A percentile compares a stretch with the other conserved stretches of the same genome.
Conservation (phyloP, 2,888 invertebrate genomes). For the Pseudococcus viburni region DNA sequence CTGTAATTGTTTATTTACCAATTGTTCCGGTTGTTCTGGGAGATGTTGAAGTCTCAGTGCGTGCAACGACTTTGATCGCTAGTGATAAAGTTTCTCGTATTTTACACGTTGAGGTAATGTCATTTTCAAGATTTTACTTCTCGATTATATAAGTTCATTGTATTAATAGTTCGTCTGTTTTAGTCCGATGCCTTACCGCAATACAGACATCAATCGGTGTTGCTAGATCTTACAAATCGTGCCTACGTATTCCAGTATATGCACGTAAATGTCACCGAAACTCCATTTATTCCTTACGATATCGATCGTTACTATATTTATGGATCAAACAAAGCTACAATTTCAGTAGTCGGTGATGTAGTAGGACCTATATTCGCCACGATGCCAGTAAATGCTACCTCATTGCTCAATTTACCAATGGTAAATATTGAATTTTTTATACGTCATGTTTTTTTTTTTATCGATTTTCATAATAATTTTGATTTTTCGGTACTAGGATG, state of each 20-base stretch:
- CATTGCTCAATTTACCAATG: conserved; percentile 86
- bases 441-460: neutral
- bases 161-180: conserved; percentile 67
- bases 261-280: conserved; percentile 95
- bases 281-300: conserved; percentile 92
- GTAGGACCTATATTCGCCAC: conserved; percentile 94
- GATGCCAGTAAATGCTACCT: conserved; percentile 91
- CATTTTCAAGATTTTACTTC: conserved; percentile 28
- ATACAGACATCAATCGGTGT: conserved; percentile 90
- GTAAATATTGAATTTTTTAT: conserved; percentile 70
- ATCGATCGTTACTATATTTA: conserved; percentile 93
- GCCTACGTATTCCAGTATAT: conserved; percentile 94
- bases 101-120: conserved; percentile 79
- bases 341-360: conserved; percentile 90
- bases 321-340: conserved; percentile 88
- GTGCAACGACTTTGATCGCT: conserved; percentile 83
- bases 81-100: conserved; percentile 79
- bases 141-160: neutral
- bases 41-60: conserved; percentile 82
- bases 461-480: conserved; percentile 2
- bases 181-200: conserved; percentile 93
- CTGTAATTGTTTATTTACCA: conserved; percentile 88
- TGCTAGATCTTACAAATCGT: conserved; percentile 92
- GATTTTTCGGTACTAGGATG: conserved; percentile 75
- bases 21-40: conserved; percentile 88